A percentile compares a stretch with the other conserved stretches of the same genome.
These are phyloP conservation scores for Subacronicta megacephala DNA, from an alignment of 2,888 invertebrate genomes.

Conservation along the genomic window DNA sequence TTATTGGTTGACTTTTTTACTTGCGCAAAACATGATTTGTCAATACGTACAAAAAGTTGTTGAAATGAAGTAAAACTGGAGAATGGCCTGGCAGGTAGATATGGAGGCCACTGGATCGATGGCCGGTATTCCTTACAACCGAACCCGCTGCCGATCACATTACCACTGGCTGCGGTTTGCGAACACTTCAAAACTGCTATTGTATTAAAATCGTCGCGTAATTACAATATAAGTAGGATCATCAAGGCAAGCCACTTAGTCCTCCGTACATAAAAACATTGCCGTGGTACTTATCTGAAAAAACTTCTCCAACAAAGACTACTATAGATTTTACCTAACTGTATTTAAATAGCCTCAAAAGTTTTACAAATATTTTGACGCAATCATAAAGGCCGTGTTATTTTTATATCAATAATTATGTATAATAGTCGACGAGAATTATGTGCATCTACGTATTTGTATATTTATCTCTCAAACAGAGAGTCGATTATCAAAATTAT, in stretches of 20 bases:
- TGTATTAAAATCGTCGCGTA: conserved; percentile 23
- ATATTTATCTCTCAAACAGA: conserved; percentile 15
- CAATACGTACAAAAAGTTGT: conserved; percentile 68
- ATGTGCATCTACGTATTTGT: conserved; percentile 17
- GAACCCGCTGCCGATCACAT: conserved; percentile 58
- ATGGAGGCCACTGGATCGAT: conserved; percentile 63
- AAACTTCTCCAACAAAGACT: conserved; percentile 38
- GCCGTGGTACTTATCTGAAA: conserved; percentile 46
- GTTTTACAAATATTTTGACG: conserved; percentile 36
- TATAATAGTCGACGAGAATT: conserved; percentile 22
- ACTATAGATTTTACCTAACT: conserved; percentile 40
- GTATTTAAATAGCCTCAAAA: conserved; percentile 39
- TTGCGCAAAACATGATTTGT: conserved; percentile 54
- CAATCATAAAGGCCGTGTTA: conserved; percentile 18
- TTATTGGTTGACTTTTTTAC: conserved; percentile 29
- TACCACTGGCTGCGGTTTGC: conserved; percentile 64
- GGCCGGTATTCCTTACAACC: conserved; percentile 70
- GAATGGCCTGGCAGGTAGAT: conserved; percentile 32
- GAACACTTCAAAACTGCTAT: conserved; percentile 37
- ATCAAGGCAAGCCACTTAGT: conserved; percentile 45
- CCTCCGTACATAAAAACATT: conserved; percentile 44
- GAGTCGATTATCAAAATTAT: conserved; percentile 17
- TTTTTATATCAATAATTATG: conserved; percentile 30
- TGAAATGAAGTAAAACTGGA: conserved; percentile 64
- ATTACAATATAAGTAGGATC: conserved; percentile 46